These are phyloP conservation scores for Phyllotreta cruciferae DNA, from an alignment of 2,888 invertebrate genomes.

Conservation along the genomic window DNA sequence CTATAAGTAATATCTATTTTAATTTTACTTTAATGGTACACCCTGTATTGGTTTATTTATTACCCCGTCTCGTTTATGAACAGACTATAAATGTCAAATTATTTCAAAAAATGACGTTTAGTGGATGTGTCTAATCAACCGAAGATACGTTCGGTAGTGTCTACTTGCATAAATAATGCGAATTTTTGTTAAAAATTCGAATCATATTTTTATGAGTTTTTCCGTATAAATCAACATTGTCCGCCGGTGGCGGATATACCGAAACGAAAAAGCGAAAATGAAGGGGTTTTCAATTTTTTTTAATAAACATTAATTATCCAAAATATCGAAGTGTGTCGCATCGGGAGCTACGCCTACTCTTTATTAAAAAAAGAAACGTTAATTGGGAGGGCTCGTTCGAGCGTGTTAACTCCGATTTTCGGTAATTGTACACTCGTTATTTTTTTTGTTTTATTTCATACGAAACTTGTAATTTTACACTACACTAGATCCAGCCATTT, in stretches of 20 bases:
- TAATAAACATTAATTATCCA: conserved; percentile 24
- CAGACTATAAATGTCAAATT: no score
- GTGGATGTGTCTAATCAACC: no score
- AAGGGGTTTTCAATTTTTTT: conserved; percentile 17
- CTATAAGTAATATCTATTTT: no score
- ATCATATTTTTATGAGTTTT: neutral
- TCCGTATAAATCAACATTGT: neutral
- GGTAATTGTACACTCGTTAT: conserved; percentile 1
- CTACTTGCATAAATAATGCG: no score
- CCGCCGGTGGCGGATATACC: conserved; percentile 9
- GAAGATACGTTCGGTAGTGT: no score
- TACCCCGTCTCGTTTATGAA: no score
- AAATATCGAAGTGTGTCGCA: conserved; percentile 20
- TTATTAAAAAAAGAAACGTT: conserved; percentile 8
- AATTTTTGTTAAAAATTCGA: no score
- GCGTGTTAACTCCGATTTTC: neutral
- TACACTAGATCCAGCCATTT: no score
- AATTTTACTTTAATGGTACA: no score
- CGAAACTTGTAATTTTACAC: no score
- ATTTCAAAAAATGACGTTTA: no score
- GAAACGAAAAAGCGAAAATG: conserved; percentile 4
- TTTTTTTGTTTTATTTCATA: neutral
- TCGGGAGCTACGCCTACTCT: neutral
- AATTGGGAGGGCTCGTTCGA: conserved; percentile 2
- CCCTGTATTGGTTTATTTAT: no score